A percentile compares a stretch with the other conserved stretches of the same genome.
Evolutionary conservation across 2,113 vertebrate genomes (phyloP).

Genomic region (Acrocephalus kingi): DNA sequence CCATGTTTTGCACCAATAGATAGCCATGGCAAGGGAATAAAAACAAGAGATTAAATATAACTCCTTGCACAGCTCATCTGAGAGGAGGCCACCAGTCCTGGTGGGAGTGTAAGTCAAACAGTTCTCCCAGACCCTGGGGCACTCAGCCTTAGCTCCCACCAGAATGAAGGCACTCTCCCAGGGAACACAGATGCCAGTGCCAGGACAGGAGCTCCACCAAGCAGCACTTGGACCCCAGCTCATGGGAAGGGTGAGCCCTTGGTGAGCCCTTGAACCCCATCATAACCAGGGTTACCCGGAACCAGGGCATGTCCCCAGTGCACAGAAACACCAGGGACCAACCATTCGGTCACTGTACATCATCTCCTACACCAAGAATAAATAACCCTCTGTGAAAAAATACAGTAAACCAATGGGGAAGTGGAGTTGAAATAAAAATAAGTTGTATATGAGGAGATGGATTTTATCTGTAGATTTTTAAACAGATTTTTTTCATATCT

Average conservation of each 20-base stretch:
- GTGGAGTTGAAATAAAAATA: not conserved
- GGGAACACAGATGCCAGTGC: fast-evolving
- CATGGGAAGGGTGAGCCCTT: not conserved
- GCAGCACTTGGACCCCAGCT: not conserved
- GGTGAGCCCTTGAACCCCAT: not conserved
- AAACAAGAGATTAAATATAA: not conserved
- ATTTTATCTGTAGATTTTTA: not conserved
- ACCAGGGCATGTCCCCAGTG: not conserved
- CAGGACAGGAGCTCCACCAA: not conserved
- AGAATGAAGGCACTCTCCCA: not conserved
- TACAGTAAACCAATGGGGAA: not conserved
- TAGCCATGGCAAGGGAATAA: not conserved
- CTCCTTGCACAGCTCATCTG: fast-evolving
- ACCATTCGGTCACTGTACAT: not conserved
- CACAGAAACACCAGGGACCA: not conserved
- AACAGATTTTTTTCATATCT: not conserved
- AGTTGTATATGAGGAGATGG: not conserved
- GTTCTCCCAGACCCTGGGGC: fast-evolving
- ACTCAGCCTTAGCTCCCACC: fast-evolving
- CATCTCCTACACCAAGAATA: not conserved
- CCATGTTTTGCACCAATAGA: fast-evolving
- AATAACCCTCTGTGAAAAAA: not conserved
- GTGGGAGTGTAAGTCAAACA: fast-evolving
- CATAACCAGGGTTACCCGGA: not conserved
- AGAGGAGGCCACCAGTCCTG: not conserved